Evolutionary conservation across 37 sponge, comb jelly and placozoan genomes (phyloP).

Genomic region (Ianthella basta): DNA sequence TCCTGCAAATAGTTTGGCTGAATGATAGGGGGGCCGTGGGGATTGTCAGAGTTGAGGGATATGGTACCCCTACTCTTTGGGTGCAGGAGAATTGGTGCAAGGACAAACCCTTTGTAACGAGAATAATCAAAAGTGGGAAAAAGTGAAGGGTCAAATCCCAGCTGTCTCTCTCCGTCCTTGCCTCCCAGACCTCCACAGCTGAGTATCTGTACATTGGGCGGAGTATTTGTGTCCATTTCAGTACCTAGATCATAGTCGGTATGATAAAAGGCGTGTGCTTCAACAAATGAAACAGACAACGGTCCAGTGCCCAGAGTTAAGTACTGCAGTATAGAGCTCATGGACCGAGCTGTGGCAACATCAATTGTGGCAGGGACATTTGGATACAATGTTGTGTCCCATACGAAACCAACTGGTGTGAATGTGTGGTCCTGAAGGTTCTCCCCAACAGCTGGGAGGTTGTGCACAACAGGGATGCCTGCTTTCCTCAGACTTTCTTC

Average conservation of each 20-base stretch:
- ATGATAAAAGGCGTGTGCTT: slow-evolving; percentile 45
- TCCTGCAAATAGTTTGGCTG: slow-evolving; percentile 79
- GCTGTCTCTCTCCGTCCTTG: not conserved
- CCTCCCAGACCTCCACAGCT: slow-evolving; percentile 25
- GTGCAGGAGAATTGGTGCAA: slow-evolving; percentile 47
- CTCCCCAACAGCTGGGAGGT: slow-evolving; percentile 50
- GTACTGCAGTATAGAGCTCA: slow-evolving; percentile 35
- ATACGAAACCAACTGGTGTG: not conserved
- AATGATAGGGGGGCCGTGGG: slow-evolving; percentile 58
- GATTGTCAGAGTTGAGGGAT: slow-evolving; percentile 31
- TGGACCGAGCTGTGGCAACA: slow-evolving; percentile 5
- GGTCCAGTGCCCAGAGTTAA: slow-evolving; percentile 44
- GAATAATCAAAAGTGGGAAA: slow-evolving; percentile 15
- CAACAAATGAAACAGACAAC: slow-evolving; percentile 33
- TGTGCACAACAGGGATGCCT: slow-evolving; percentile 11
- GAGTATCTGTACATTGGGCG: slow-evolving; percentile 60
- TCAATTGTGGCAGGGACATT: not conserved
- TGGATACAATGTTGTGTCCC: not conserved
- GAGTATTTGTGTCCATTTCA: slow-evolving; percentile 6
- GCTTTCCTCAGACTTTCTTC: slow-evolving; percentile 27
- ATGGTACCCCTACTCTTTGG: slow-evolving; percentile 73
- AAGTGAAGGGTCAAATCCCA: not conserved
- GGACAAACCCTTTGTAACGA: not conserved
- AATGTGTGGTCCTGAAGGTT: slow-evolving; percentile 53
- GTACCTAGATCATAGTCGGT: slow-evolving; percentile 21